Conservation (phyloP, 2,113 vertebrate genomes). For the Eretmochelys imbricata region DNA sequence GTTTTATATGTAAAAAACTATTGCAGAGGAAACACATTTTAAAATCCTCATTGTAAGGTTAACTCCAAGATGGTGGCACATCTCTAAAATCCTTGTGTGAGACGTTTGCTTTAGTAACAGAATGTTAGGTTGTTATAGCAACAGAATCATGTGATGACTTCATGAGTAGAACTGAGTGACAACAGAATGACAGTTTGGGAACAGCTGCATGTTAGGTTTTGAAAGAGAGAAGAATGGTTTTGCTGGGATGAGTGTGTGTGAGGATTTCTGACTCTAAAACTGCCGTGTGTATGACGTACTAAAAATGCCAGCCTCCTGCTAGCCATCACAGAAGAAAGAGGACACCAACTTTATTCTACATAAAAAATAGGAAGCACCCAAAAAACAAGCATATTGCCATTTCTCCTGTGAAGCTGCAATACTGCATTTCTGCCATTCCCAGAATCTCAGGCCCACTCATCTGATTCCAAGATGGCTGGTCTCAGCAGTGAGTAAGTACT, state of each 20-base stretch:
- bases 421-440: background rate
- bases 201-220: background rate
- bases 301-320: background rate
- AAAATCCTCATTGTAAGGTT: background rate
- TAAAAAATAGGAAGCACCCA: background rate
- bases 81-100: background rate
- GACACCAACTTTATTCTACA: accelerated
- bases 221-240: background rate
- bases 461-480: background rate
- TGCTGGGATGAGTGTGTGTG: background rate
- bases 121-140: background rate
- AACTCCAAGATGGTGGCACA: background rate
- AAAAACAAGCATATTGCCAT: background rate
- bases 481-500: background rate
- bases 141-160: background rate
- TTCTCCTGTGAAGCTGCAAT: background rate
- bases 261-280: background rate
- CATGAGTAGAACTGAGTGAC: background rate
- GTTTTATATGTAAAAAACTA: background rate
- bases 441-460: background rate
- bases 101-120: background rate
- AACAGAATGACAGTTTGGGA: background rate
- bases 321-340: background rate
- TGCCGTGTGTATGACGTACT: background rate
- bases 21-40: background rate